Conservation (phyloP, 2,888 invertebrate genomes). For the Amorpha juglandis region DNA sequence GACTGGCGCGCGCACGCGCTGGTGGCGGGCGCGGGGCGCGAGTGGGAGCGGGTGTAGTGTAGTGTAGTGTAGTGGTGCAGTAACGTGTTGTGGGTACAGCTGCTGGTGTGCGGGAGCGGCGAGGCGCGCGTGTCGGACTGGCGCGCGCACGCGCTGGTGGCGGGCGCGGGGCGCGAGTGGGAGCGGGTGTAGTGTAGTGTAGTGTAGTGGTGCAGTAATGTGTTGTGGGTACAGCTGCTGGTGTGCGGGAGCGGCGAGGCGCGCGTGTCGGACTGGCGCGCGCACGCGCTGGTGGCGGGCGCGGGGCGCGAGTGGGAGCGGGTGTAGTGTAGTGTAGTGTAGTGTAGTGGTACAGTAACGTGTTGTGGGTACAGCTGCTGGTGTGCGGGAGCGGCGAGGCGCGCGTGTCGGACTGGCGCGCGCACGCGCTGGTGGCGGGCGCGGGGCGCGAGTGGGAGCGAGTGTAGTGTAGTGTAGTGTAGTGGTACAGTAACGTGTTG, state of each 20-base stretch:
- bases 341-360: not conserved
- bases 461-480: conserved; percentile 59
- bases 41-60: conserved; percentile 88
- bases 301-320: conserved; percentile 91
- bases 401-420: conserved; percentile 94
- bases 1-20: conserved; percentile 96
- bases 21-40: conserved; percentile 91
- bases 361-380: conserved; percentile 88
- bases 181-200: conserved; percentile 83
- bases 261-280: conserved; percentile 94
- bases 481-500: not conserved
- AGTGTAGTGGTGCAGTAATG: not conserved
- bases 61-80: not conserved
- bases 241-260: conserved; percentile 97
- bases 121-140: conserved; percentile 96
- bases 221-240: conserved; percentile 88
- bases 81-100: conserved; percentile 84
- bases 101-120: conserved; percentile 96
- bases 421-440: conserved; percentile 94
- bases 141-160: conserved; percentile 93
- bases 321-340: conserved; percentile 65
- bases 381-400: conserved; percentile 97
- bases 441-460: conserved; percentile 91
- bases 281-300: conserved; percentile 94
- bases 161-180: conserved; percentile 92